Conservation (phyloP, 2,113 vertebrate species). For the Antigone vipio region DNA sequence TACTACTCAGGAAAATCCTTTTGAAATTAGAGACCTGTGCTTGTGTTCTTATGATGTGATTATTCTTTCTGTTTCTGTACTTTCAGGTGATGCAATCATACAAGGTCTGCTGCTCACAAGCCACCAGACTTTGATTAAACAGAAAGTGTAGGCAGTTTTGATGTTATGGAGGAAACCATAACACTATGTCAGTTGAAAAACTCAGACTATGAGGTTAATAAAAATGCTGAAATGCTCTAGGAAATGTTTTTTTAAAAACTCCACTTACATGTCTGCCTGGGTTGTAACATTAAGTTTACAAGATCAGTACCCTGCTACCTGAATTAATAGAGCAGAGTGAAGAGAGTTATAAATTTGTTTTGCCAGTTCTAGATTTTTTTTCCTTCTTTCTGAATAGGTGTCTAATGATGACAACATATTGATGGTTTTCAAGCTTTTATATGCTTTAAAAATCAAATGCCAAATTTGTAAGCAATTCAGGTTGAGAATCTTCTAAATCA, state of each 20-base stretch:
- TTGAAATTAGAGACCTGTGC: neutral
- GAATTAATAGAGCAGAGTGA: neutral
- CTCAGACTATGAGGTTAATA: neutral
- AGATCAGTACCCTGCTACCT: neutral
- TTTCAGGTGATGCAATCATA: neutral
- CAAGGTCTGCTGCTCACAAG: neutral
- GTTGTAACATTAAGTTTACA: neutral
- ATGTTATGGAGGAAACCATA: neutral
- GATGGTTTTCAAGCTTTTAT: neutral
- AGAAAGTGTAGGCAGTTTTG: neutral
- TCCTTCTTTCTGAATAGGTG: neutral
- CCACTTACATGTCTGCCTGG: neutral
- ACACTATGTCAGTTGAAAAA: neutral
- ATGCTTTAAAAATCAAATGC: neutral
- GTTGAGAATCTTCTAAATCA: neutral
- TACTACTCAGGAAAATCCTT: neutral
- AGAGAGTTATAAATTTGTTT: neutral
- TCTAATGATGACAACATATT: neutral
- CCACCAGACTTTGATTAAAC: neutral
- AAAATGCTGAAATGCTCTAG: neutral
- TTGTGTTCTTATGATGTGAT: neutral
- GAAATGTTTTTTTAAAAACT: neutral
- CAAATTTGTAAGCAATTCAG: neutral
- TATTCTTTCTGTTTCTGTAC: neutral
- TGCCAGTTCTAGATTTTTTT: neutral